Evolutionary conservation across 2,113 vertebrate species (phyloP), one percentile per base, ranked within the genome.

Genomic region (Sinocyclocheilus maitianheensis): DNA sequence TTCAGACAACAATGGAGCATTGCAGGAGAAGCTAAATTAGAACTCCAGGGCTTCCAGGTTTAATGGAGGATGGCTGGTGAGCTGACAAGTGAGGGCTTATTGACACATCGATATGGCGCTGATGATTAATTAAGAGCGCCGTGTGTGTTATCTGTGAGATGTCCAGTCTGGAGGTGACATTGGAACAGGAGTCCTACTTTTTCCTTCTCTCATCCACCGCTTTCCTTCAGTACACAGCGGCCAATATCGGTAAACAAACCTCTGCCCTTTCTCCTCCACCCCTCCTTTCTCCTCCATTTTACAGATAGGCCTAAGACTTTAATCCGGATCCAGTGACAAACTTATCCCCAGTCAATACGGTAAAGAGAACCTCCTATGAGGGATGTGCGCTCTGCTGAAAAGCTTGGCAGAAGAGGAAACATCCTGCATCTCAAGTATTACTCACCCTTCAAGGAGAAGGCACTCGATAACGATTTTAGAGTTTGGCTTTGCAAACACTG

Each of bases 271-370:
- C 87, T 85, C 87, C 84, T 90, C 88, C 90, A 30, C 83, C 46
- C 58, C 58, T 87, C 84, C 88, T 84, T 78, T 81, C 85, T 1
- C 22, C 88, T 89, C 90, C 89, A 86, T 91, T 93, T 93, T 91
- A 94, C 93, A 92, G 93, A 95, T 94, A 94, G 91, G 93, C 93
- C 91, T 95, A 95, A 95, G 93, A 94, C 94, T 95, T 95, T 95
- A 95, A 95, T 94, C 94, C 89, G 90, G 88, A 93, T 93, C 91
- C 89, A 84, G 91, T 94, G 94, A 94, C 93, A 93, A 91, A 87
- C 94, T 94, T 91, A 93, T 94, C 93, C 93, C 79, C 91, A 93
- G 94, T 95, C 94, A 93, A 95, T 94, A 95, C 90, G 92, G 93
- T 93, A 94, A 95, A 94, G 91, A 91, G 91, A 93, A 92, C 90